These are phyloP conservation scores for Pherbina coryleti DNA, from an alignment of 2,888 invertebrate species.

Conservation along the genomic window DNA sequence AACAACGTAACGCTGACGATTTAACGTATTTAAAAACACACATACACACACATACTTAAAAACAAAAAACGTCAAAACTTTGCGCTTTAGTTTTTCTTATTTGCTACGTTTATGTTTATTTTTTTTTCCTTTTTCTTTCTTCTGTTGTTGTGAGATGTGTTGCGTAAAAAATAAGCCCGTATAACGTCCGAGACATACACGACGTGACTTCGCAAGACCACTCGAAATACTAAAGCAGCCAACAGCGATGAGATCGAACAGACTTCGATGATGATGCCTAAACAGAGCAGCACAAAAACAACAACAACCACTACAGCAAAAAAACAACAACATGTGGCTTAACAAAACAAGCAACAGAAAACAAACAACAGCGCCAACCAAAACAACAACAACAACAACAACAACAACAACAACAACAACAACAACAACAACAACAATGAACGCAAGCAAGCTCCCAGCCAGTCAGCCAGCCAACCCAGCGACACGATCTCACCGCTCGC, in stretches of 20 bases:
- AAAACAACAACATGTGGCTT: slow-evolving; percentile 12
- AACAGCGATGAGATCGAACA: slow-evolving; percentile 34
- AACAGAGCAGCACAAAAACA: slow-evolving; percentile 18
- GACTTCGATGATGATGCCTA: slow-evolving; percentile 15
- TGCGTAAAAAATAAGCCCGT: slow-evolving; percentile 42
- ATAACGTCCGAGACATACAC: slow-evolving; percentile 48
- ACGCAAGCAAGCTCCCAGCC: slow-evolving; percentile 1
- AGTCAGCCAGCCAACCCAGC: slow-evolving; percentile 13
- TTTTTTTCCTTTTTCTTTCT: slow-evolving; percentile 11
- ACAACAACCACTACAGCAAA: slow-evolving; percentile 21
- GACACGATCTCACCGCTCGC: neutral
- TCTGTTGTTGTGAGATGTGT: slow-evolving; percentile 17
- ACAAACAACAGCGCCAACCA: slow-evolving; percentile 13
- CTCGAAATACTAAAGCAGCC: slow-evolving; percentile 50
- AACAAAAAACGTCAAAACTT: neutral
- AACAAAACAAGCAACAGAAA: slow-evolving; percentile 7
- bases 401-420: slow-evolving; percentile 28
- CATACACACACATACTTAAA: neutral
- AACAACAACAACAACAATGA: neutral
- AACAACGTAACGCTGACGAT: neutral
- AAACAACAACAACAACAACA: slow-evolving; percentile 2
- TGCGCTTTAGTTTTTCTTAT: neutral
- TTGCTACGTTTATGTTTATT: neutral
- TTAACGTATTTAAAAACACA: neutral
- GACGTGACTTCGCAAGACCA: slow-evolving; percentile 52